Conservation (phyloP, 2,888 invertebrate species). For the Dascillus cervinus region DNA sequence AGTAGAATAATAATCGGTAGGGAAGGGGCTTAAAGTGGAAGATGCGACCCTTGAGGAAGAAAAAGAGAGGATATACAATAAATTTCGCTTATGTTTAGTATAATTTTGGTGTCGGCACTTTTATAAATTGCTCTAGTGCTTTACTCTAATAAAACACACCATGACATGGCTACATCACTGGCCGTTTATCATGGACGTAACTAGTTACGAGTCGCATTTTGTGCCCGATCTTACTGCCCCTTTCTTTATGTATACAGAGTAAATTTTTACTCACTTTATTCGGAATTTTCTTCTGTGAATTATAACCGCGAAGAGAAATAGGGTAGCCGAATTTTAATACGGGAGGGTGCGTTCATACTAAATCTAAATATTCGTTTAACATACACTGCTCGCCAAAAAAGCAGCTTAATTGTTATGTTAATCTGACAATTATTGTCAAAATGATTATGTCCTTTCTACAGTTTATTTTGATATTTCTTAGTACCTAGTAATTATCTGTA, state of each 20-base stretch:
- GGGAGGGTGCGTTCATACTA: too few relatives aligned
- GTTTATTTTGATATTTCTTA: too few relatives aligned
- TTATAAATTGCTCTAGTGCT: slow-evolving; percentile 22
- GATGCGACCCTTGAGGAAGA: slow-evolving; percentile 14
- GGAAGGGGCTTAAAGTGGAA: slow-evolving; percentile 19
- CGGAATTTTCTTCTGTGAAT: too few relatives aligned
- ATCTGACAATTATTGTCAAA: too few relatives aligned
- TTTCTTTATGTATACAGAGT: too few relatives aligned
- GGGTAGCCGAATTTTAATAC: too few relatives aligned
- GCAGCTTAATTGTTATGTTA: too few relatives aligned
- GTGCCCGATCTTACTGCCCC: slow-evolving; percentile 7
- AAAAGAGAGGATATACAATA: slow-evolving; percentile 21
- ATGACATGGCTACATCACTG: slow-evolving; percentile 19
- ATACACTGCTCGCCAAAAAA: too few relatives aligned
- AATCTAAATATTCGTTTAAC: too few relatives aligned
- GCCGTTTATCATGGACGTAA: slow-evolving; percentile 18
- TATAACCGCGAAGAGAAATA: too few relatives aligned
- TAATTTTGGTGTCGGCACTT: slow-evolving; percentile 23
- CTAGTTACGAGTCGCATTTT: slow-evolving; percentile 14
- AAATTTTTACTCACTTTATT: slow-evolving; percentile 10
- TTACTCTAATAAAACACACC: slow-evolving; percentile 22
- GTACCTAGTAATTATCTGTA: too few relatives aligned
- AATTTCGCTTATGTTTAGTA: slow-evolving; percentile 25
- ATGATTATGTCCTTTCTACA: too few relatives aligned
- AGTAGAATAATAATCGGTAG: slow-evolving; percentile 25